Evolutionary conservation across 2,888 invertebrate species (phyloP).

Genomic region (Caenorhabditis japonica): DNA sequence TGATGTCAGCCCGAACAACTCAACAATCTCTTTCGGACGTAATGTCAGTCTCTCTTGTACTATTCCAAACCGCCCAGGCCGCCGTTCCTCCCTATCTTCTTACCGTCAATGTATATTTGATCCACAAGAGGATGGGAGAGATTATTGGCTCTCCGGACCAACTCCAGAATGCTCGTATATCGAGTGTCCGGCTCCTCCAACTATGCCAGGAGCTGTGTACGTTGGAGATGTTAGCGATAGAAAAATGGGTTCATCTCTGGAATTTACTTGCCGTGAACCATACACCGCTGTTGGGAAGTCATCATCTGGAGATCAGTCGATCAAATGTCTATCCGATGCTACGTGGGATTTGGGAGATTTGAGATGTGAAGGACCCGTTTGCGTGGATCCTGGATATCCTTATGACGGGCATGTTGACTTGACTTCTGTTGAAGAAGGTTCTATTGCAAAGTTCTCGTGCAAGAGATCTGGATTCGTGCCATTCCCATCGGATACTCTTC

Average conservation of each 20-base stretch:
- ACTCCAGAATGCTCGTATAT: conserved; percentile 77
- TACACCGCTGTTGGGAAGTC: conserved; percentile 94
- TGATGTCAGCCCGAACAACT: conserved; percentile 68
- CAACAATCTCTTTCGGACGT: conserved; percentile 73
- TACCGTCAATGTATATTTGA: conserved; percentile 96
- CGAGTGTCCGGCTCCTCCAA: conserved; percentile 91
- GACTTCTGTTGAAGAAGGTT: conserved; percentile 83
- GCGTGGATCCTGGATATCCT: conserved; percentile 93
- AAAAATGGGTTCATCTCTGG: conserved; percentile 89
- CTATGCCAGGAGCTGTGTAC: conserved; percentile 93
- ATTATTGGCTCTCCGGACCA: conserved; percentile 77
- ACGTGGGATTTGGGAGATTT: conserved; percentile 98
- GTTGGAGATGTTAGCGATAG: conserved; percentile 77
- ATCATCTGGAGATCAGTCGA: conserved; percentile 90
- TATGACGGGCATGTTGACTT: conserved; percentile 91
- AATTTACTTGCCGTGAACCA: conserved; percentile 91
- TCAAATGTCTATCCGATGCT: conserved; percentile 89
- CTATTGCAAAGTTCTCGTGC: conserved; percentile 91
- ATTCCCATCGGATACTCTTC: conserved; percentile 70
- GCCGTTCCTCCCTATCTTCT: conserved; percentile 82
- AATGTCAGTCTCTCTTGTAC: conserved; percentile 75
- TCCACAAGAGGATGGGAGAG: conserved; percentile 83
- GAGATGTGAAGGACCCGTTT: conserved; percentile 94
- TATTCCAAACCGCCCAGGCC: conserved; percentile 70
- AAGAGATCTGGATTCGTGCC: conserved; percentile 83